Evolutionary conservation across 2,113 vertebrate genomes (phyloP), one percentile per base, ranked within the genome.

Genomic region (Cromileptes altivelis): DNA sequence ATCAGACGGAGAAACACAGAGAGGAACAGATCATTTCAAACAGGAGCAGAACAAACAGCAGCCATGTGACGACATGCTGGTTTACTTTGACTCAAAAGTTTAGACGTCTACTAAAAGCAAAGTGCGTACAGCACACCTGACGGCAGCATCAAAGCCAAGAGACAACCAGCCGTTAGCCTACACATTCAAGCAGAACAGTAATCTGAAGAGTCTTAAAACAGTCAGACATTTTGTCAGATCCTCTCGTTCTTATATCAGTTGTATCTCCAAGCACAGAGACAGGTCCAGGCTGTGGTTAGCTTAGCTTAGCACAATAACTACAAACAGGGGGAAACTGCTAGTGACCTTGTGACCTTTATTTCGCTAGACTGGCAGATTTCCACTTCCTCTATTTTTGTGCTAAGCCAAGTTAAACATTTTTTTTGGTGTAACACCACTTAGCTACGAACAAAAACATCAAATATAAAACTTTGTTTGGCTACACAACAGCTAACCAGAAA

Each of bases 21-120:
- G 67, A 57, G 42, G 42, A 15, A 23, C n/a, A 10, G 17, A 81
- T 56, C 25, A 15, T 9, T 23, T 23, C 7, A 25, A 60, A 75
- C 52, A 85, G 57, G 50, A 73, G 63, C 68, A 78, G 82, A 47
- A 64, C 47, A 52, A 72, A 50, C 55, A 57, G 65, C 27, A 67
- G 72, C 60, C 67, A 33, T 47, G 19, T 1, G 45, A 47, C 64
- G n/a, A 37, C 63, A 37, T 68, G 62, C 40, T 11, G 15, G 21
- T 23, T 65, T 9, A 65, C 13, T 40, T 3, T 14, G 27, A 53
- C 47, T 53, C 52, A 71, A n/a, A 60, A 21, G 6, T 55, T 64
- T 15, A 25, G 50, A 23, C 14, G 15, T 72, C 30, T 15, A 67
- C 18, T 50, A 50, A 25, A 77, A 52, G 40, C 63, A 27, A 52